phyloP scores from a whole-genome alignment of 1,140 invertebrate genomes.

The Littorina saxatilis region DNA sequence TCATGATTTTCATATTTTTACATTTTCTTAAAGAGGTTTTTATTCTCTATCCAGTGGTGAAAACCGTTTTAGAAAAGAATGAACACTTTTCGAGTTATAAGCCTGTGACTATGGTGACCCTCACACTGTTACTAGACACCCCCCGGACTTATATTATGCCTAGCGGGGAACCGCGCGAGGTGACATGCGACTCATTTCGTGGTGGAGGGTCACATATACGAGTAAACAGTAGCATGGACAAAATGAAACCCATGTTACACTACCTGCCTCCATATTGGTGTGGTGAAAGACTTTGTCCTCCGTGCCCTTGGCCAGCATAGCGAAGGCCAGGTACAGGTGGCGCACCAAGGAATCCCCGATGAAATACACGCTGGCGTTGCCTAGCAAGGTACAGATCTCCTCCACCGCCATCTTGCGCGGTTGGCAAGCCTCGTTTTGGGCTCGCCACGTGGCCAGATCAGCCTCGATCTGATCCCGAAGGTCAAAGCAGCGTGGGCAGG shows the following conservation, averaged over 20 bases:
- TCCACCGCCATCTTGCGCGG: not conserved
- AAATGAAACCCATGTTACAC: not conserved
- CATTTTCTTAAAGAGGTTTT: too few relatives aligned
- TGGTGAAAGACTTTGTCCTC: not conserved
- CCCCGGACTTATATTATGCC: too few relatives aligned
- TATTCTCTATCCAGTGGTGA: too few relatives aligned
- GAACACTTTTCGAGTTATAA: too few relatives aligned
- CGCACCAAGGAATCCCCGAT: slow-evolving; percentile 47
- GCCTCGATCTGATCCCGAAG: slow-evolving; percentile 40
- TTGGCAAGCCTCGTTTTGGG: slow-evolving; percentile 30
- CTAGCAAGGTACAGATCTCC: slow-evolving; percentile 20
- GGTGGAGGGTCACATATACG: too few relatives aligned
- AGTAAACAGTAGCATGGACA: not conserved
- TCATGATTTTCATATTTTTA: too few relatives aligned
- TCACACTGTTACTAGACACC: too few relatives aligned
- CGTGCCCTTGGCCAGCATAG: slow-evolving; percentile 14
- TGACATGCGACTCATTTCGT: too few relatives aligned
- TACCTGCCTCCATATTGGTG: slow-evolving; percentile 13
- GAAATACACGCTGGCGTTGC: slow-evolving; percentile 30
- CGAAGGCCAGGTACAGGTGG: slow-evolving; percentile 36
- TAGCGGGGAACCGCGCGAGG: too few relatives aligned
- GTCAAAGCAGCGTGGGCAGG: slow-evolving; percentile 40
- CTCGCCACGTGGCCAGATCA: slow-evolving; percentile 42
- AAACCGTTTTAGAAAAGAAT: too few relatives aligned
- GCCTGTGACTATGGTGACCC: too few relatives aligned